These are phyloP conservation scores for Neogale vison DNA, from an alignment of 2,113 vertebrate genomes.

Conservation along the genomic window DNA sequence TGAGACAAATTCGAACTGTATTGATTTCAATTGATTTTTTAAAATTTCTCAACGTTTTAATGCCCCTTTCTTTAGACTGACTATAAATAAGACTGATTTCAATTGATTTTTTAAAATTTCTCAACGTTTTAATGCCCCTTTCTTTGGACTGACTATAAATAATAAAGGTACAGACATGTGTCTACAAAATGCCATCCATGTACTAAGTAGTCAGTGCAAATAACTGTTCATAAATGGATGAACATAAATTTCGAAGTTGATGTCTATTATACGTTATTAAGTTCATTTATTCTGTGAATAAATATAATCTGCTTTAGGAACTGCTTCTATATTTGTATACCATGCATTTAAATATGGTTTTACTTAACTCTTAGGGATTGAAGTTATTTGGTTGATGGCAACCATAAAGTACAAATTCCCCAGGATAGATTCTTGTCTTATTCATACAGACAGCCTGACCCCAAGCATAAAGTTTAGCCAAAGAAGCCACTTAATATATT, in stretches of 20 bases:
- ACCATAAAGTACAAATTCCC: background rate
- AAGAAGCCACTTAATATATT: background rate
- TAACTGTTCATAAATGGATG: background rate
- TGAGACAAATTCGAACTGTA: background rate
- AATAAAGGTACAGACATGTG: background rate
- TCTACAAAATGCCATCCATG: background rate
- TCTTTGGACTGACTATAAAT: background rate
- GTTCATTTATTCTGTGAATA: background rate
- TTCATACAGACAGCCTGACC: background rate
- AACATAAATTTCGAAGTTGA: background rate
- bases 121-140: background rate
- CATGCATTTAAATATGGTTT: background rate
- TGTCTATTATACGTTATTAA: background rate
- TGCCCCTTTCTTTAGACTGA: background rate
- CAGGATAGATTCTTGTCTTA: background rate
- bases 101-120: slow-evolving; percentile 35
- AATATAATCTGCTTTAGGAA: background rate
- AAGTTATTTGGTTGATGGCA: background rate
- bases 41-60: slow-evolving; percentile 22
- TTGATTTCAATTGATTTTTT: slow-evolving; percentile 39
- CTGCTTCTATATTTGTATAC: background rate
- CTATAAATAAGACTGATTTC: background rate
- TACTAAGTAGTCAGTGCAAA: background rate
- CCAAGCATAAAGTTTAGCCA: background rate
- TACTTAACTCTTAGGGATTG: background rate